Base-by-base conservation (phyloP, 2,113 vertebrate genomes). In the Numenius arquata region DNA sequence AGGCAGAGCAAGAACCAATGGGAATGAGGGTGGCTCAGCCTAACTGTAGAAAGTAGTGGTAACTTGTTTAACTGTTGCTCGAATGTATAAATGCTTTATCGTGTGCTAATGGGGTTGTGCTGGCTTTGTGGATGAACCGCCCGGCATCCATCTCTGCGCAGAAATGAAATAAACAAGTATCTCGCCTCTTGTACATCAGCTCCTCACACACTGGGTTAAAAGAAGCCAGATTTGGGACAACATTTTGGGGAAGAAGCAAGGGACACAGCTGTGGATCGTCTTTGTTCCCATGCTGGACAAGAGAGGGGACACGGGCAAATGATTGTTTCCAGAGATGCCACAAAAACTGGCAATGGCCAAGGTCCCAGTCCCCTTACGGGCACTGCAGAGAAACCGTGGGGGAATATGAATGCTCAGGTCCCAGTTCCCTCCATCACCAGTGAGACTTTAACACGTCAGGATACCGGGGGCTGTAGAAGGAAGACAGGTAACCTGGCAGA, bases 391-490 rank as follows among this genome's bases (percentile, higher is more conserved):
- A 88, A 77, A 58, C 29, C 8, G 17, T 50, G 36, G 29, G 23
- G 20, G 9, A 65, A 88, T n/a, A 45, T 18, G 19, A 16, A 45
- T 12, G 29, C 23, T 65, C 29, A 65, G 13, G 12, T 32, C 38
- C 52, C 29, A 32, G 5, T n/a, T 58, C 63, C 34, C 38, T 87
- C 40, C 21, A 23, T 6, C 18, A 34, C 34, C 3, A 2, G 5
- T 36, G 30, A 53, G 38, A 34, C 25, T 58, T 68, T 97, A 95
- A 99, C 99, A 99, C 98, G 25, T 99, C 97, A 19, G 98, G 98
- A 94, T 98, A 98, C 91, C 98, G 98, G 82, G 99, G 98, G 34
- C 98, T 98, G 43, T 98, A 99, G 2, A 98, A 99, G 16, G 98
- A 97, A 27, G 98, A 99, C 61, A 98, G 97, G 91, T 98, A 99